These are phyloP conservation scores for Nansenia antarctica DNA, from an alignment of 2,113 vertebrate species.

Conservation along the genomic window DNA sequence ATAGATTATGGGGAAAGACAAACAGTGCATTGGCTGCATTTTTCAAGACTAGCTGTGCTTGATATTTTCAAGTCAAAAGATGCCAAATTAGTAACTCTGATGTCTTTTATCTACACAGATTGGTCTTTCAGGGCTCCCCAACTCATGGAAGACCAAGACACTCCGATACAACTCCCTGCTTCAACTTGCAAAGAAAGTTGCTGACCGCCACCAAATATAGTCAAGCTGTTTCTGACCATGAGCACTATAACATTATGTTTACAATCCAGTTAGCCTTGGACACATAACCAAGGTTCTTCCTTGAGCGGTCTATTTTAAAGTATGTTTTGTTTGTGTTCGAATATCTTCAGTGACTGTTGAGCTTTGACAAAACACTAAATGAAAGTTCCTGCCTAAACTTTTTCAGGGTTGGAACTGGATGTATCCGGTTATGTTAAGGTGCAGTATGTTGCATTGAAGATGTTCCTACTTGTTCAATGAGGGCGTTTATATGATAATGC, in stretches of 20 bases:
- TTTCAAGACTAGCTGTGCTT: too few relatives aligned
- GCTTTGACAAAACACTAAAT: conserved; percentile 59
- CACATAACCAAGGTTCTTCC: too few relatives aligned
- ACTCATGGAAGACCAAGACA: conserved; percentile 69
- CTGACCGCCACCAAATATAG: conserved; percentile 38
- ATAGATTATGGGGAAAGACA: too few relatives aligned
- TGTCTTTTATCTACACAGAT: conserved; percentile 46
- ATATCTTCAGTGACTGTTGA: conserved; percentile 30
- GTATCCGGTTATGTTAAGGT: conserved; percentile 58
- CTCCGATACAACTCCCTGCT: conserved; percentile 49
- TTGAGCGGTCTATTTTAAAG: too few relatives aligned
- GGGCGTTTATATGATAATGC: conserved; percentile 25
- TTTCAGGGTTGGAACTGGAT: conserved; percentile 54
- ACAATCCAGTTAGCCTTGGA: not conserved
- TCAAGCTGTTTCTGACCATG: not conserved
- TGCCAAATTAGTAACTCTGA: not conserved
- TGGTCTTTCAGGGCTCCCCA: conserved; percentile 65
- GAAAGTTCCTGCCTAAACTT: conserved; percentile 67
- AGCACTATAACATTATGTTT: not conserved
- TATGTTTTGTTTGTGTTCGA: not conserved
- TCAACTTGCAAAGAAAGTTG: conserved; percentile 60
- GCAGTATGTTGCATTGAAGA: conserved; percentile 38
- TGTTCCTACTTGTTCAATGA: conserved; percentile 10
- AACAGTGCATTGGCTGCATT: too few relatives aligned
- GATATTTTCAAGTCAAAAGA: too few relatives aligned